Conservation (phyloP, 2,113 vertebrate species). For the Catharus minimus region DNA sequence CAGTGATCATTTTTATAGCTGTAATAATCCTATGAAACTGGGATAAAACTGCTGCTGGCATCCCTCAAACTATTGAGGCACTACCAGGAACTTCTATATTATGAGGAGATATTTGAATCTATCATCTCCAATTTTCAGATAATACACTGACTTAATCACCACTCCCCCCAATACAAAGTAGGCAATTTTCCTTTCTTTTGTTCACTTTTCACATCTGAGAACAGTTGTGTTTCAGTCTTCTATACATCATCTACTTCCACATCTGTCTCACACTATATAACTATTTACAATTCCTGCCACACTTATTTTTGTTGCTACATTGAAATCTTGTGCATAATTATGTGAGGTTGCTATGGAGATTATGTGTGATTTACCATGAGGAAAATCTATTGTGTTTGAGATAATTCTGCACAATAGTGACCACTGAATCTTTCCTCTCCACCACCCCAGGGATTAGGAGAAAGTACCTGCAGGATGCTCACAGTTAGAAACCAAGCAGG, state of each 20-base stretch:
- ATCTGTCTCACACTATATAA: conserved; percentile 27
- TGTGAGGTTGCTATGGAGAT: conserved; percentile 76
- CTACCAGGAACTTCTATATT: conserved; percentile 1
- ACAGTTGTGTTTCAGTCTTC: conserved; percentile 30
- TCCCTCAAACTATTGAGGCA: neutral
- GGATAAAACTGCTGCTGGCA: conserved; percentile 12
- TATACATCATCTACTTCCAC: conserved; percentile 43
- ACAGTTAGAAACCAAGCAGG: conserved; percentile 20
- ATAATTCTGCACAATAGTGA: conserved; percentile 64
- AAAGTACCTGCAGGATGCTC: conserved; percentile 37
- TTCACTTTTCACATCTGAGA: conserved; percentile 41
- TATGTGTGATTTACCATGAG: conserved; percentile 72
- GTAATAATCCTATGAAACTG: conserved; percentile 1
- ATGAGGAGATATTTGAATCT: neutral
- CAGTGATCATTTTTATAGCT: conserved; percentile 9
- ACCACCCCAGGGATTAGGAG: neutral
- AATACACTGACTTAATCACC: conserved; percentile 28
- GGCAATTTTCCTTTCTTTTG: conserved; percentile 21
- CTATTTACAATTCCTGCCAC: conserved; percentile 38
- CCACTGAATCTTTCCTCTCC: conserved; percentile 12
- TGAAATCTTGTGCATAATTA: conserved; percentile 71
- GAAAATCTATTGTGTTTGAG: conserved; percentile 71
- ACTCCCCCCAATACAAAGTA: conserved; percentile 29
- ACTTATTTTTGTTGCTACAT: conserved; percentile 54
- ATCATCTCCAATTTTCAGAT: conserved; percentile 31